These are phyloP conservation scores for Chrysemys picta DNA, from an alignment of 2,113 vertebrate genomes.

Conservation along the genomic window DNA sequence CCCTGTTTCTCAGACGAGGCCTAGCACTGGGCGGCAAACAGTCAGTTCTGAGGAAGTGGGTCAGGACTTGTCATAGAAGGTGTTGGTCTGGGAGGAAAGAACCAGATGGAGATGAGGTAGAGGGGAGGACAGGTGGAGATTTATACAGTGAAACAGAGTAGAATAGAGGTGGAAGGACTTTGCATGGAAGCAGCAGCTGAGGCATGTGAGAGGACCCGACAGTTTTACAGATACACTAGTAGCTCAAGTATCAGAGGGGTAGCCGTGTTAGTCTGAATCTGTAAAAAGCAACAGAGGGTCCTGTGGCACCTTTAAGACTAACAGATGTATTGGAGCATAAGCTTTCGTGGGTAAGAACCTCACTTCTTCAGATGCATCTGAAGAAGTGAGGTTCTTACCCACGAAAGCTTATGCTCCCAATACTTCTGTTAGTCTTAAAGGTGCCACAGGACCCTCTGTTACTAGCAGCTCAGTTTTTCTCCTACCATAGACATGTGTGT, in stretches of 20 bases:
- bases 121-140: neutral
- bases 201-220: neutral
- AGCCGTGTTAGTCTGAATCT: too few species aligned
- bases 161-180: neutral
- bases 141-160: neutral
- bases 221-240: neutral
- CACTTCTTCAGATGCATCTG: too few species aligned
- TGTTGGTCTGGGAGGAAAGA: neutral
- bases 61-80: neutral
- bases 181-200: neutral
- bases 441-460: too few species aligned
- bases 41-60: accelerated
- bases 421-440: too few species aligned
- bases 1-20: neutral
- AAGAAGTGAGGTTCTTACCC: too few species aligned
- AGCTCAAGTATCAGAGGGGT: neutral
- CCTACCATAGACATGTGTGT: neutral
- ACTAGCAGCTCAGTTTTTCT: neutral
- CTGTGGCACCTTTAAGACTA: too few species aligned
- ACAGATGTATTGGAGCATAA: too few species aligned
- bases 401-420: too few species aligned
- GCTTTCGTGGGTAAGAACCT: too few species aligned
- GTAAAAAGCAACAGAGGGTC: too few species aligned
- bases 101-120: neutral
- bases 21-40: neutral